A percentile compares a stretch with the other conserved stretches of the same genome.
These are phyloP conservation scores for Fragariocoptes setiger DNA, from an alignment of 1,140 invertebrate species.

Conservation along the genomic window DNA sequence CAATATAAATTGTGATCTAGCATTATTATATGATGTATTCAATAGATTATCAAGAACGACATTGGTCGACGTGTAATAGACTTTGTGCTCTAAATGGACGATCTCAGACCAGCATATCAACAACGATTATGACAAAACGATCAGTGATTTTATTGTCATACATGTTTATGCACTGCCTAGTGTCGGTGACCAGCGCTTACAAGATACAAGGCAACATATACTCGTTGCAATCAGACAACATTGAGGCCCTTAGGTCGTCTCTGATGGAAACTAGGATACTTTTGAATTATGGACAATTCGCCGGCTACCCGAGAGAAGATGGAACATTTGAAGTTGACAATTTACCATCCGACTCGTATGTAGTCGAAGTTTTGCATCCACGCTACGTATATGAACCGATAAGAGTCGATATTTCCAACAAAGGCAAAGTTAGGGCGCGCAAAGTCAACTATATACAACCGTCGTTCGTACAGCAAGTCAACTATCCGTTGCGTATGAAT, in stretches of 20 bases:
- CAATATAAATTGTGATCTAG: too few relatives aligned
- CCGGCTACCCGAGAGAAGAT: constrained; percentile 31
- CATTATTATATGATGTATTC: too few relatives aligned
- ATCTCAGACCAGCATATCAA: too few relatives aligned
- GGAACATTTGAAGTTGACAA: constrained; percentile 67
- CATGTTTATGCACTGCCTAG: too few relatives aligned
- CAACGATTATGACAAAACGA: too few relatives aligned
- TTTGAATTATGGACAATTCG: not conserved
- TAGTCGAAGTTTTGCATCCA: constrained; percentile 66
- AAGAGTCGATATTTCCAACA: constrained; percentile 71
- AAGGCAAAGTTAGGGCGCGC: constrained; percentile 75
- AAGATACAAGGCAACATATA: not conserved
- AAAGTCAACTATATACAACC: constrained; percentile 82
- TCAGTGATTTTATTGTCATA: too few relatives aligned
- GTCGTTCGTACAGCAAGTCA: constrained; percentile 37
- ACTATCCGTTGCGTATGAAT: constrained; percentile 65
- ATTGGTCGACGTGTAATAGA: too few relatives aligned
- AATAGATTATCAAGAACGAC: too few relatives aligned
- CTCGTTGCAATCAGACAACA: not conserved
- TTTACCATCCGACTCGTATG: constrained; percentile 68
- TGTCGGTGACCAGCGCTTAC: too few relatives aligned
- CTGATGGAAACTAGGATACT: not conserved
- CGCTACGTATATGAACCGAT: constrained; percentile 67
- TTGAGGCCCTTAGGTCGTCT: not conserved
- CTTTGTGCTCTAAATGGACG: too few relatives aligned